These are phyloP conservation scores for Drosophila subobscura DNA, from an alignment of 1,140 invertebrate species.

Conservation along the genomic window DNA sequence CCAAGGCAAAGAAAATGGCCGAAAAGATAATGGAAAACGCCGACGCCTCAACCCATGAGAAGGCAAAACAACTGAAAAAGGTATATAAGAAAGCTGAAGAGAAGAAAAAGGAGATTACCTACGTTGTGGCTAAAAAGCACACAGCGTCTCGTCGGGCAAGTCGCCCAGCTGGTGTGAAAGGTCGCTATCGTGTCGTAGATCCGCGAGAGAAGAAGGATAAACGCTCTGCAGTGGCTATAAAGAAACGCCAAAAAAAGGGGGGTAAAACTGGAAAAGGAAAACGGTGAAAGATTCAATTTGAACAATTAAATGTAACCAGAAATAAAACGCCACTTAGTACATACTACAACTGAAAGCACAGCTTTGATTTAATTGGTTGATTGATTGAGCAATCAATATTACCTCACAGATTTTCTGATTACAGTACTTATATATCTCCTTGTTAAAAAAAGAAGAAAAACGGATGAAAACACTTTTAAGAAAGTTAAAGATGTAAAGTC, in stretches of 20 bases:
- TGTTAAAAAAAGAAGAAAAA: too few relatives aligned
- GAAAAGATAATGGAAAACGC: conserved; percentile 95
- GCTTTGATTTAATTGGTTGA: too few relatives aligned
- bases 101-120: conserved; percentile 95
- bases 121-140: conserved; percentile 97
- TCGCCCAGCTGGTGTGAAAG: conserved; percentile 94
- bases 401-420: too few relatives aligned
- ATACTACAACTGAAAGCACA: too few relatives aligned
- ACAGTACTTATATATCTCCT: too few relatives aligned
- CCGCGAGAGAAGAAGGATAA: conserved; percentile 97
- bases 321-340: too few relatives aligned
- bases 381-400: too few relatives aligned
- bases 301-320: neutral
- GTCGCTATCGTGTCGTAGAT: conserved; percentile 97
- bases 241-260: conserved; percentile 64
- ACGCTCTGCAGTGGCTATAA: conserved; percentile 88
- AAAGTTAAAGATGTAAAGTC: too few relatives aligned
- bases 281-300: conserved; percentile 5
- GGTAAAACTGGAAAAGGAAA: conserved; percentile 35
- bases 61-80: conserved; percentile 94
- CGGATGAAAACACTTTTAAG: too few relatives aligned
- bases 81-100: conserved; percentile 96
- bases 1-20: conserved; percentile 97
- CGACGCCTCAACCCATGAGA: conserved; percentile 95
- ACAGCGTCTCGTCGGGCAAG: conserved; percentile 89